These are phyloP conservation scores for Teinopalpus imperialis DNA, from an alignment of 2,888 invertebrate species.

Conservation along the genomic window DNA sequence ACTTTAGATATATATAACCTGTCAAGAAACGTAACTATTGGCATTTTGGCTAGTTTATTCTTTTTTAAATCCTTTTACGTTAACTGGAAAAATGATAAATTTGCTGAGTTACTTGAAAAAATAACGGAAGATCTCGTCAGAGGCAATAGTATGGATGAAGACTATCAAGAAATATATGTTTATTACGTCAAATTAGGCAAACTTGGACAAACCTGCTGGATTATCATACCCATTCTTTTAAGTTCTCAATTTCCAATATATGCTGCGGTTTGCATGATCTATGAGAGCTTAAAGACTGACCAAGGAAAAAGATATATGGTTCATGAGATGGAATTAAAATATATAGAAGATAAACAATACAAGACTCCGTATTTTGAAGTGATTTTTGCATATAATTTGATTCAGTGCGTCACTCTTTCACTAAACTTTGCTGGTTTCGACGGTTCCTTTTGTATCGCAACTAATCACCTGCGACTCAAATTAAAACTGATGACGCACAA, in stretches of 20 bases:
- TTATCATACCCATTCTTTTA: conserved; percentile 49
- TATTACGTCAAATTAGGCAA: conserved; percentile 47
- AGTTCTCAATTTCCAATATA: conserved; percentile 54
- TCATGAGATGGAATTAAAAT: conserved; percentile 57
- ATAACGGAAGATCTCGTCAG: conserved; percentile 50
- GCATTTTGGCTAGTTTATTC: conserved; percentile 47
- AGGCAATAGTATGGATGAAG: conserved; percentile 48
- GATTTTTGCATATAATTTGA: conserved; percentile 51
- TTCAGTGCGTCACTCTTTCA: conserved; percentile 45
- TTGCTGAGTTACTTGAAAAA: conserved; percentile 44
- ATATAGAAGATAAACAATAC: conserved; percentile 53
- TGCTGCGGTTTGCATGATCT: conserved; percentile 46
- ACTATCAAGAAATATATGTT: conserved; percentile 50
- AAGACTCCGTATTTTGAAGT: conserved; percentile 57
- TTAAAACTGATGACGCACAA: conserved; percentile 52
- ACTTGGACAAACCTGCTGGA: conserved; percentile 48
- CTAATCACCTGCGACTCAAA: conserved; percentile 55
- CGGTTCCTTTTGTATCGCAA: conserved; percentile 61
- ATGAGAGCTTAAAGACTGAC: conserved; percentile 49
- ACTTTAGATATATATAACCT: conserved; percentile 51
- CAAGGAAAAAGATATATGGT: conserved; percentile 50
- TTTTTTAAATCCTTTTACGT: conserved; percentile 57
- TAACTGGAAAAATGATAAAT: conserved; percentile 45
- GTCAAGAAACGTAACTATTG: conserved; percentile 52
- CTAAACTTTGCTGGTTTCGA: conserved; percentile 58